Base-by-base conservation (phyloP, 30 jellyfish, hydroid and myxozoan genomes). In the Sanderia malayensis region DNA sequence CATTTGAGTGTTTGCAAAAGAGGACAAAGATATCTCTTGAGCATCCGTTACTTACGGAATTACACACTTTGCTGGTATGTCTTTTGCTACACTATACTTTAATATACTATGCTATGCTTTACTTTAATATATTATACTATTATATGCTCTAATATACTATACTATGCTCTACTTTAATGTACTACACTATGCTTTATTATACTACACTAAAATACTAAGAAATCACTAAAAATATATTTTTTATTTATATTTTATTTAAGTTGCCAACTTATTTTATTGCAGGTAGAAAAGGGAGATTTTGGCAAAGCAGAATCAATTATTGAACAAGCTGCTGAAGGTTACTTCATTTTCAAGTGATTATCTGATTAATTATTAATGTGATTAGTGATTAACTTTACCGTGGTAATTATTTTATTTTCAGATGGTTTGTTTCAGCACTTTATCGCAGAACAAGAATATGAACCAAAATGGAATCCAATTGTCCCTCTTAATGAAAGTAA, bases 31-130 rank as follows among this genome's bases (percentile, higher is more conserved):
- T 90, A 9, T 46, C 67, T 3, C 58, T 90, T 15, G 98, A 90
- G 65, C 92, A 79, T 71, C 98, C 98, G 3, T 31, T 83, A 72
- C 74, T 90, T 26, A 90, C 98, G 28, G 80, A 73, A 29, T 91
- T 90, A 1, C 98, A 90, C 32, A 46, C 79, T 2, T 82, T 26
- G 25, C 61, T 90, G 88, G 98, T 90, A 69, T 55, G 27, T 23
- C 44, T n/a, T n/a, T n/a, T n/a, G n/a, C n/a, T n/a, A n/a, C n/a
- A n/a, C n/a, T n/a, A n/a, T n/a, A n/a, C n/a, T n/a, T n/a, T n/a
- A n/a, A n/a, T n/a, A n/a, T n/a, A n/a, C n/a, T n/a, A n/a, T n/a
- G n/a, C n/a, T n/a, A n/a, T n/a, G n/a, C n/a, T n/a, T n/a, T n/a
- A n/a, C n/a, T n/a, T n/a, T n/a, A n/a, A n/a, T n/a, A n/a, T n/a